Evolutionary conservation across 2,888 invertebrate genomes (phyloP), one percentile per base, ranked within the genome.

Genomic region (Drosophila monieri): DNA sequence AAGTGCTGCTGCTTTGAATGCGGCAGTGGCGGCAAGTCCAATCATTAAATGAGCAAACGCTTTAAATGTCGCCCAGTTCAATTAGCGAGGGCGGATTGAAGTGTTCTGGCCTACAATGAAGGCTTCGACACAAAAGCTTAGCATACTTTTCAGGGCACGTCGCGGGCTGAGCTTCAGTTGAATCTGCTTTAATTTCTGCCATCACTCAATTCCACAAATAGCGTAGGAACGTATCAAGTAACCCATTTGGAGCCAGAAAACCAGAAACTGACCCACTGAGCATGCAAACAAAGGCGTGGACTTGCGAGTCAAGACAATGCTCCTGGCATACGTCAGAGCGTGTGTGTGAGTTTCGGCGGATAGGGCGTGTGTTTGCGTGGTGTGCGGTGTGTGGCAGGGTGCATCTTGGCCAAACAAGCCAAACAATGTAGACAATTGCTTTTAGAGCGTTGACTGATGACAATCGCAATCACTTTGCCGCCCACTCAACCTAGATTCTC

Each of bases 351-450:
- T 56, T 18, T 41, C 30, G 43, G 25, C 15, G 32, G 23, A 35
- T 41, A 25, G 30, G n/a, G 25, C 44, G 27, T 32, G 23, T 58
- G 59, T 65, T 46, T 62, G 66, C 37, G 41, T 48, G 49, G 18
- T 30, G 25, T 43, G 9, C 15, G 10, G 48, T 54, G 54, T 46
- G 30, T 27, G 48, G 43, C 21, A 43, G 18, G 47, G 56, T 77
- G 78, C 81, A 84, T 86, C 81, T 81, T 86, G 74, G 73, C 68
- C 85, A 84, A 87, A 88, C 88, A 84, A 76, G 73, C 66, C 88
- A 85, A 84, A 84, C 88, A 84, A 85, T 84, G 88, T 84, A 84
- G 84, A 87, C 84, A 84, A 84, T 84, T 84, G 88, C 84, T 83
- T 83, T 85, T 85, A 83, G 85, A 85, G 76, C 85, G 84, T 81